Percentiles rank a stretch among this genome's conserved stretches.
Conservation (phyloP, 2,797 vertebrate species). For the Chaetodon trifasciatus region DNA sequence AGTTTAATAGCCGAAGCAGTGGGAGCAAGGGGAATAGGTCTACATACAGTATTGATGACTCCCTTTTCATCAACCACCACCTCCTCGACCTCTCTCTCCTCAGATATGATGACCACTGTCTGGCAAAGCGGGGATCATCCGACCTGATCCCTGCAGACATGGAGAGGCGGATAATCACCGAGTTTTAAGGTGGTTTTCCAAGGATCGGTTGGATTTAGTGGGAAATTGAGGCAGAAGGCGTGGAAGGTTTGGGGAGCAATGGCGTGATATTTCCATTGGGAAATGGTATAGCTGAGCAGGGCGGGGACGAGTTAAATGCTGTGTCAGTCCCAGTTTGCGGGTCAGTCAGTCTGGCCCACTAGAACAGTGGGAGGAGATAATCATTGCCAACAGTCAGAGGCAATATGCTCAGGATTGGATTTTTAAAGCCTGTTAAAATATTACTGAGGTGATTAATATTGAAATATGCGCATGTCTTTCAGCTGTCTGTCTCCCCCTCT, state of each 20-base stretch:
- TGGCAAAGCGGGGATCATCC: slow-evolving; percentile 60
- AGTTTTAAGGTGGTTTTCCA: slow-evolving; percentile 59
- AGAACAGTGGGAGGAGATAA: slow-evolving; percentile 77
- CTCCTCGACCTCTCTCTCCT: slow-evolving; percentile 58
- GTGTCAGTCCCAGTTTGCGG: slow-evolving; percentile 76
- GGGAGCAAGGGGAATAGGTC: slow-evolving; percentile 72
- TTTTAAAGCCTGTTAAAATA: slow-evolving; percentile 91
- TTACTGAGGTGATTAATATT: slow-evolving; percentile 91
- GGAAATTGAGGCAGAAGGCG: slow-evolving; percentile 51
- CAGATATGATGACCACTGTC: slow-evolving; percentile 70
- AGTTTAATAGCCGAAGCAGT: slow-evolving; percentile 78
- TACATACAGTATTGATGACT: slow-evolving; percentile 83
- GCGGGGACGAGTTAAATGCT: slow-evolving; percentile 66
- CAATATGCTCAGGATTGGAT: slow-evolving; percentile 88
- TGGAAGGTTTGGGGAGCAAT: neutral
- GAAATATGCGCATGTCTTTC: slow-evolving; percentile 85
- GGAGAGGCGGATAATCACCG: slow-evolving; percentile 44
- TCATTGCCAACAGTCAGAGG: slow-evolving; percentile 83
- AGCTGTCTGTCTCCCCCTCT: slow-evolving; percentile 78
- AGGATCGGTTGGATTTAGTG: slow-evolving; percentile 51
- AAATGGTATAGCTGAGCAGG: slow-evolving; percentile 38
- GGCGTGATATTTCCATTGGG: slow-evolving; percentile 44
- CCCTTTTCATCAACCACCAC: slow-evolving; percentile 74
- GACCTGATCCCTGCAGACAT: slow-evolving; percentile 44
- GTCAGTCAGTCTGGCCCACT: slow-evolving; percentile 70